phyloP scores from a whole-genome alignment of 2,113 vertebrate species.

The Oryzias melastigma region DNA sequence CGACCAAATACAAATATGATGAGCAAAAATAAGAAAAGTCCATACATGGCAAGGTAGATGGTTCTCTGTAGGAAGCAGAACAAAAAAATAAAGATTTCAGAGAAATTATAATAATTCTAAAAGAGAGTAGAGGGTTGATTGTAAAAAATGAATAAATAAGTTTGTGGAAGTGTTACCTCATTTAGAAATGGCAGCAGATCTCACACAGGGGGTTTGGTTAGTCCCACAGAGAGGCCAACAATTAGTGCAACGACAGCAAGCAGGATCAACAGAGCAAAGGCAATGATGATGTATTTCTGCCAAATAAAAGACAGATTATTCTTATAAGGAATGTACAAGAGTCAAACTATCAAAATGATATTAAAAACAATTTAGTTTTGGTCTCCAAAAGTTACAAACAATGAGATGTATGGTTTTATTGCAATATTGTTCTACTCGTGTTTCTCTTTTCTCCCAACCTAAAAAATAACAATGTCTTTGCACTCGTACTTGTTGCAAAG shows the following conservation, averaged over 20 bases:
- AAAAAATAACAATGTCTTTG: too few species aligned
- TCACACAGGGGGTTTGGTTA: slow-evolving; percentile 76
- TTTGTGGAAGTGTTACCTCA: slow-evolving; percentile 52
- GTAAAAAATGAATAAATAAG: not conserved
- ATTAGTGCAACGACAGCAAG: slow-evolving; percentile 85
- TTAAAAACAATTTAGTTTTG: not conserved
- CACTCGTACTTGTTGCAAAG: too few species aligned
- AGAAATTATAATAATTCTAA: too few species aligned
- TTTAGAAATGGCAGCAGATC: slow-evolving; percentile 6
- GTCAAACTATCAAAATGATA: not conserved
- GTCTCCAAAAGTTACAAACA: too few species aligned
- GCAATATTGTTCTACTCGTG: too few species aligned
- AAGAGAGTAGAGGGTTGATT: too few species aligned
- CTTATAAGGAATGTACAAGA: not conserved
- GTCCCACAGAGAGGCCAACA: slow-evolving; percentile 87
- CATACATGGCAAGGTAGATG: slow-evolving; percentile 82
- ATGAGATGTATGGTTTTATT: too few species aligned
- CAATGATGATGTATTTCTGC: slow-evolving; percentile 91
- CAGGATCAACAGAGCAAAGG: slow-evolving; percentile 80
- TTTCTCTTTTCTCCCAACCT: too few species aligned
- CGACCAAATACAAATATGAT: slow-evolving; percentile 77
- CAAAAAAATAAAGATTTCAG: not conserved
- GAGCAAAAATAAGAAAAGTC: slow-evolving; percentile 81
- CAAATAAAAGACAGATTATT: slow-evolving; percentile 57
- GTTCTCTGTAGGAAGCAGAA: slow-evolving; percentile 82